phyloP scores from a whole-genome alignment of 2,888 invertebrate species.

The Hemicrepidius hirtus region DNA sequence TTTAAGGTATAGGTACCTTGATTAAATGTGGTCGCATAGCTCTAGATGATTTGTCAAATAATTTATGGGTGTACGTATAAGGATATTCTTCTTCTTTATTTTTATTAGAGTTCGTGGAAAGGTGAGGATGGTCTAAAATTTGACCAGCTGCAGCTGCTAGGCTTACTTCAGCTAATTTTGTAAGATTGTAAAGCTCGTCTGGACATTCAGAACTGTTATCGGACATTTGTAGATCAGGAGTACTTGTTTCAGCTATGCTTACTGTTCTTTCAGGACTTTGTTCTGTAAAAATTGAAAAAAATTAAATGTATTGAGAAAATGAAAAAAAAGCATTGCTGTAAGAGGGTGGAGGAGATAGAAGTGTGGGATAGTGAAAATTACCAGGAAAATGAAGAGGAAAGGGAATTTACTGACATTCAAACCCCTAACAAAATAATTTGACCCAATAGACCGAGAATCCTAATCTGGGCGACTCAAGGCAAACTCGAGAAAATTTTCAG shows the following conservation, averaged over 20 bases:
- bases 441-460: too few species aligned
- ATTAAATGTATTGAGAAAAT: too few species aligned
- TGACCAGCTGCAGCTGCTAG: slow-evolving; percentile 78
- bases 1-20: slow-evolving; percentile 61
- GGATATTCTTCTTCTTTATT: slow-evolving; percentile 59
- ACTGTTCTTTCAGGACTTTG: slow-evolving; percentile 71
- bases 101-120: slow-evolving; percentile 58
- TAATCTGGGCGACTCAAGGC: too few species aligned
- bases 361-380: too few species aligned
- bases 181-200: slow-evolving; percentile 84
- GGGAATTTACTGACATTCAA: too few species aligned
- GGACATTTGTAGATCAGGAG: slow-evolving; percentile 59
- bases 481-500: too few species aligned
- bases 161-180: slow-evolving; percentile 84
- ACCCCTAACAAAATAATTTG: too few species aligned
- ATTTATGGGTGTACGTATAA: slow-evolving; percentile 70
- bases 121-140: slow-evolving; percentile 71
- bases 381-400: too few species aligned
- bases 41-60: slow-evolving; percentile 70
- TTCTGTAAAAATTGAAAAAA: slow-evolving; percentile 62
- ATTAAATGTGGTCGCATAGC: slow-evolving; percentile 66
- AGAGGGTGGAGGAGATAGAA: too few species aligned
- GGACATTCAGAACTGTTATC: slow-evolving; percentile 71
- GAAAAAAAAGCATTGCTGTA: too few species aligned
- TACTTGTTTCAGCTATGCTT: slow-evolving; percentile 67